A percentile compares a stretch with the other conserved stretches of the same genome.
Evolutionary conservation across 2,888 invertebrate genomes (phyloP).

Genomic region (Orgyia antiqua): DNA sequence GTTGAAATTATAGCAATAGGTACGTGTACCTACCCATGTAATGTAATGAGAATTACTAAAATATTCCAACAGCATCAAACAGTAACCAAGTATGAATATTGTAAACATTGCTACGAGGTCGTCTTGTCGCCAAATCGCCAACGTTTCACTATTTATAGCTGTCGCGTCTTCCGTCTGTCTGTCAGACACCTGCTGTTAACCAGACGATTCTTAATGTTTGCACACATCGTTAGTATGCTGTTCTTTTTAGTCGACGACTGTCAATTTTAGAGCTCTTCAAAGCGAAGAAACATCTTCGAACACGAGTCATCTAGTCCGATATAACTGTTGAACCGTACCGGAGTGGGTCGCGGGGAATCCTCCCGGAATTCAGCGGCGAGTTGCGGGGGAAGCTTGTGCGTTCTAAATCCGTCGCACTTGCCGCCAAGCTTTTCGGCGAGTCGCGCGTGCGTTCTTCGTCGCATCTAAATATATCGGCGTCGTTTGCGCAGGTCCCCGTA

Average conservation of each 20-base stretch:
- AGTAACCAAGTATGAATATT: conserved; percentile 50
- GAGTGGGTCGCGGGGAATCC: conserved; percentile 72
- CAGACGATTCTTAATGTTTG: conserved; percentile 34
- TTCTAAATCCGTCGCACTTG: conserved; percentile 73
- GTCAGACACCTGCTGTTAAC: conserved; percentile 57
- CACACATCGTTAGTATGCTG: conserved; percentile 28
- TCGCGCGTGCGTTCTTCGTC: conserved; percentile 41
- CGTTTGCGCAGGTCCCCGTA: conserved; percentile 72
- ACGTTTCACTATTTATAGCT: conserved; percentile 63
- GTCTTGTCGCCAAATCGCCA: conserved; percentile 65
- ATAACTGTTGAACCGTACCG: conserved; percentile 50
- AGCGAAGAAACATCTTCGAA: conserved; percentile 29
- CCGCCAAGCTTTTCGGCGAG: conserved; percentile 61
- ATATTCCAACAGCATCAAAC: conserved; percentile 19
- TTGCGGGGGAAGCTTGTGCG: conserved; percentile 59
- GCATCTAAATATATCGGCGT: conserved; percentile 41
- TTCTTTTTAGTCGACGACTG: conserved; percentile 23
- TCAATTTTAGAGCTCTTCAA: conserved; percentile 37
- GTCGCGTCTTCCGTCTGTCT: conserved; percentile 71
- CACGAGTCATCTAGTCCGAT: conserved; percentile 55
- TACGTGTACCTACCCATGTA: no score
- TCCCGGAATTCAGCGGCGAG: conserved; percentile 65
- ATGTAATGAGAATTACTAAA: no score
- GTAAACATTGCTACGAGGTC: conserved; percentile 71
- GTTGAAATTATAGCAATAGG: no score